Base-by-base conservation (phyloP, 2,113 vertebrate genomes). In the Barnardius zonarius region DNA sequence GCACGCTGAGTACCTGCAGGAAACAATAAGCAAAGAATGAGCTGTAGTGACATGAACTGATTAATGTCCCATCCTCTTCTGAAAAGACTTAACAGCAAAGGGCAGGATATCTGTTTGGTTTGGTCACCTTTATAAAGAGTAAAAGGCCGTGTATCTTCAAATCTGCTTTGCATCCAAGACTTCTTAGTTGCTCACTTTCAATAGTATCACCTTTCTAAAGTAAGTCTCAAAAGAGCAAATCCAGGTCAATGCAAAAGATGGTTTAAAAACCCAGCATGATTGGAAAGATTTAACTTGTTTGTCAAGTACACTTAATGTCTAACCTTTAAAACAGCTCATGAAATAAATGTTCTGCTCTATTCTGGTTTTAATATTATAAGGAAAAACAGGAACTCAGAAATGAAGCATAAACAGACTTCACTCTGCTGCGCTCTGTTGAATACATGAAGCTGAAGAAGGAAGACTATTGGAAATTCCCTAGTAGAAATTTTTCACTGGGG, bases 1-100 rank as follows among this genome's bases (percentile, higher is more conserved):
- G 99, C 99, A 97, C 99, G 97, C 85, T 99, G 99, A 68, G 99
- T 99, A 96, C 99, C 99, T 99, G 96, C 31, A 96, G 41, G 43
- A 95, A 96, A 96, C 39, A 94, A 76, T 2, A 68, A 37, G 88
- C 69, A 94, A 23, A 93, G 51, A 63, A 82, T 37, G 76, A 86
- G 55, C 68, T 51, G 59, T 6, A 41, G 49, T 43, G 70, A 55
- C 17, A 35, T 3, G 17, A 51, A 28, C 43, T 57, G 43, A 75
- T 48, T 37, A 5, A 59, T 30, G 33, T 33, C 78, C 44, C 64
- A 49, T 49, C 44, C 57, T 46, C 43, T 61, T 24, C 73, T 44
- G 28, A 59, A 82, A 80, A 93, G 72, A n/a, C 17, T 89, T 61
- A 22, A 76, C 1, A 79, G n/a, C 54, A 69, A 80, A 87, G 91